Evolutionary conservation across 2,888 invertebrate species (phyloP).

Genomic region (Thelaira solivaga): DNA sequence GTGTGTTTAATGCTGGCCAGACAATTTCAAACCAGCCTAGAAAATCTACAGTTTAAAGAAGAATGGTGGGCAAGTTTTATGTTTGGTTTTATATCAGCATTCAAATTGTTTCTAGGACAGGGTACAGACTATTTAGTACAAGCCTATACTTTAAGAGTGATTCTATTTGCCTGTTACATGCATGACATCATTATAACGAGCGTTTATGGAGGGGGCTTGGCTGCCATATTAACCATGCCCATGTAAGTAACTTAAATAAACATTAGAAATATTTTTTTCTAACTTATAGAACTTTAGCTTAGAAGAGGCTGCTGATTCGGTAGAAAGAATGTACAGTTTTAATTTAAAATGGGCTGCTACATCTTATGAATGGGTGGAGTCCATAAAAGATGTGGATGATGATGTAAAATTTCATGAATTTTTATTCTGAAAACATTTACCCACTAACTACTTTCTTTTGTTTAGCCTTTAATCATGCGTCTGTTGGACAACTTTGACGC

Average conservation of each 20-base stretch:
- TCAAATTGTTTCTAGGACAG: conserved; percentile 71
- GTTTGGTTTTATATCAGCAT: conserved; percentile 68
- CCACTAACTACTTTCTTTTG: neutral
- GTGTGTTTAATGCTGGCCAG: conserved; percentile 76
- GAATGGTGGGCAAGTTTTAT: conserved; percentile 65
- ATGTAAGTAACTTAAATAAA: conserved; percentile 71
- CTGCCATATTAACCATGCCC: conserved; percentile 83
- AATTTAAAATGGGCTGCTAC: conserved; percentile 82
- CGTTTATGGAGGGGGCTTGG: conserved; percentile 82
- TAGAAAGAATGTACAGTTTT: conserved; percentile 80
- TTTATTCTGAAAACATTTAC: neutral
- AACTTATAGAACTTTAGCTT: conserved; percentile 72
- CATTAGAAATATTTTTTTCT: neutral
- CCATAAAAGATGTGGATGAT: conserved; percentile 79
- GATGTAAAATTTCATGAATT: conserved; percentile 64
- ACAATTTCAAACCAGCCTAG: conserved; percentile 60
- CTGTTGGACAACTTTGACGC: conserved; percentile 65
- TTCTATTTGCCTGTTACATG: conserved; percentile 71
- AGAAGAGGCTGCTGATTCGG: conserved; percentile 81
- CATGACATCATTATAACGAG: conserved; percentile 81
- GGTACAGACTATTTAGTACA: conserved; percentile 67
- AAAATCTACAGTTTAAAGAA: neutral
- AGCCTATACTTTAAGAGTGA: conserved; percentile 67
- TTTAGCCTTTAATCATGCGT: conserved; percentile 63
- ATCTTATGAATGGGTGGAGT: conserved; percentile 82